Base-by-base conservation (phyloP, 2,113 vertebrate genomes). In the Stigmatopora argus region DNA sequence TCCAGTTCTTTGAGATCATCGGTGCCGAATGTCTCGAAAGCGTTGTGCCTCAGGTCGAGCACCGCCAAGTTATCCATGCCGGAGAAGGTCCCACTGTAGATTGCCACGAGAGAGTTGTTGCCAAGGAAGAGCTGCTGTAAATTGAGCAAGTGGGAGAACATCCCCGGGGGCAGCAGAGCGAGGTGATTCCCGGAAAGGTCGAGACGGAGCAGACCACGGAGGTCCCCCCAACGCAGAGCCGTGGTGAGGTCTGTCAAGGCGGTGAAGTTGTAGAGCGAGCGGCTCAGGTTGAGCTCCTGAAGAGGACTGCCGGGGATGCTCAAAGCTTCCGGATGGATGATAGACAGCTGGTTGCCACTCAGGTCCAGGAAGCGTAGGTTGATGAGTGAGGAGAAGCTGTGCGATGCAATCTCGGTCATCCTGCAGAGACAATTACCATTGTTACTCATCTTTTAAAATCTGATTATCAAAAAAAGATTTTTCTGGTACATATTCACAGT, bases 241-340 rank as follows among this genome's bases (percentile, higher is more conserved):
- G 85, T 85, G n/a, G 70, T 76, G 31, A 88, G 70, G 72, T 89
- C 87, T 0, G 63, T 80, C 64, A 90, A 70, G 17, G 87, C 72
- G 0, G 83, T 89, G 77, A 78, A 79, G 81, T 92, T 91, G 82
- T 86, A 75, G 12, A 93, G 83, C 0, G 90, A 80, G 11, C 63
- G 62, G 77, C 90, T 91, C 38, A 93, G 86, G 82, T 89, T 91
- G 46, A 93, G 89, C 69, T 90, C 89, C 73, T 84, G 86, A n/a
- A 93, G 87, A 13, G 90, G 87, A 56, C 90, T 86, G 26, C 86
- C 87, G 0, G 83, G 82, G 12, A 90, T 84, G 12, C 52, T 83
- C 66, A 93, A 87, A 13, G 92, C 89, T 38, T 91, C 86, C 0
- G 89, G 91, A 21, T 90, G 90, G 72, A 92, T 90, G 65, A 88